A percentile compares a stretch with the other conserved stretches of the same genome.
phyloP scores from a whole-genome alignment of 2,113 vertebrate species.

The Clupea harengus region DNA sequence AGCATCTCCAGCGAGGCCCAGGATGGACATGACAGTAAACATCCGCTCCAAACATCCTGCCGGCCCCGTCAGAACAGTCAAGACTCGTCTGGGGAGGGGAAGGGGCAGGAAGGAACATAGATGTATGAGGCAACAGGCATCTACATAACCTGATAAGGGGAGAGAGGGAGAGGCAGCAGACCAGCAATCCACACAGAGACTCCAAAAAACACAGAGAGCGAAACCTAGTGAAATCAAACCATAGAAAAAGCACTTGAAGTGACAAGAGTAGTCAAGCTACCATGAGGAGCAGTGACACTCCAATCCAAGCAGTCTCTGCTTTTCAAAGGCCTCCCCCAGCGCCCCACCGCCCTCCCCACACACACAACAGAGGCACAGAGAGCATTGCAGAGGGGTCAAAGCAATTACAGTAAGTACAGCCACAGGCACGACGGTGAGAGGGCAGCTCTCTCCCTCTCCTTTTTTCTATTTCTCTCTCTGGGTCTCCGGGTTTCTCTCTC shows the following conservation, averaged over 20 bases:
- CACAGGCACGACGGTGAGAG: neutral
- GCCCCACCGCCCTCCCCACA: neutral
- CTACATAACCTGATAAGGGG: neutral
- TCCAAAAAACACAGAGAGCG: neutral
- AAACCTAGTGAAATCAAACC: neutral
- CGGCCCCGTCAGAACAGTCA: neutral
- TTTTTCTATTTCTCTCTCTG: neutral
- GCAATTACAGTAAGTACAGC: constrained; percentile 19
- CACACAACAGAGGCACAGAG: neutral
- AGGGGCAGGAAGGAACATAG: neutral
- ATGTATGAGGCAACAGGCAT: neutral
- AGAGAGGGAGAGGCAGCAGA: neutral
- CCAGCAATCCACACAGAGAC: neutral
- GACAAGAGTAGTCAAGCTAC: neutral
- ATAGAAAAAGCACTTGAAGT: neutral
- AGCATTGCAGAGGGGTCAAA: neutral
- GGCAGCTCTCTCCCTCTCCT: neutral
- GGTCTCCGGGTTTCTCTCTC: neutral
- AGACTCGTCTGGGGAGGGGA: neutral
- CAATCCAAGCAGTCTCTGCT: neutral
- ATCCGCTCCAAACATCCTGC: neutral
- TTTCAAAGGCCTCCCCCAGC: neutral
- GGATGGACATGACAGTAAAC: constrained; percentile 1
- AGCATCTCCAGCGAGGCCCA: neutral
- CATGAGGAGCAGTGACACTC: neutral